Percentiles rank a stretch among this genome's conserved stretches.
Evolutionary conservation across 2,888 invertebrate genomes (phyloP).

Genomic region (Elmis aenea): DNA sequence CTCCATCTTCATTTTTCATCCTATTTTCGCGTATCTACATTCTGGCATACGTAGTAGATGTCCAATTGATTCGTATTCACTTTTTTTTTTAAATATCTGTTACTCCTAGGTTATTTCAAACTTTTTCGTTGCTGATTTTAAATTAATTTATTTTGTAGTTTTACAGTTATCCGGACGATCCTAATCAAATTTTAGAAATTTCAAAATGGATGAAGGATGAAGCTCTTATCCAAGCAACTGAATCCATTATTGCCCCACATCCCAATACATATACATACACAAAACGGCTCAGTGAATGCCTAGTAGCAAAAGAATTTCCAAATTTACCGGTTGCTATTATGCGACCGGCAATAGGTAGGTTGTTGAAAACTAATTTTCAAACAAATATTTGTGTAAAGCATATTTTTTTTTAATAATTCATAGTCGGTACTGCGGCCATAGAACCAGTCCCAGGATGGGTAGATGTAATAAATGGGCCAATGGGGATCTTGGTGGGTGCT

Average conservation of each 20-base stretch:
- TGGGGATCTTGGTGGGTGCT: conserved; percentile 76
- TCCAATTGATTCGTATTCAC: too few species aligned
- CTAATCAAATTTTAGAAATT: conserved; percentile 66
- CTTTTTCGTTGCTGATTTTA: too few species aligned
- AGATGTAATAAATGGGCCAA: conserved; percentile 87
- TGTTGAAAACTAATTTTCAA: too few species aligned
- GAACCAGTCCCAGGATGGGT: conserved; percentile 90
- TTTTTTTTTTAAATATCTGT: too few species aligned
- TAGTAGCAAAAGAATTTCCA: conserved; percentile 71
- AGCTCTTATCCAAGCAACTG: conserved; percentile 61
- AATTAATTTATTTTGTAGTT: too few species aligned
- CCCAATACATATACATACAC: conserved; percentile 96
- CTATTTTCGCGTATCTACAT: too few species aligned
- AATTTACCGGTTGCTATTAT: conserved; percentile 78
- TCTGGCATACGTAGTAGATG: too few species aligned
- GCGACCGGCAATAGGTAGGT: conserved; percentile 86
- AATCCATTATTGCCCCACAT: conserved; percentile 65
- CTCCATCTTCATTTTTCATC: too few species aligned
- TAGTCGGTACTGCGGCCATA: conserved; percentile 72
- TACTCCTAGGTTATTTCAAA: too few species aligned
- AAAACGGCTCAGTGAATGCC: conserved; percentile 83
- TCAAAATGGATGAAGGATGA: conserved; percentile 67
- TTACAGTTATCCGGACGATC: conserved; percentile 67
- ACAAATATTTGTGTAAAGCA: too few species aligned
- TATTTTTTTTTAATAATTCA: too few species aligned